A percentile compares a stretch with the other conserved stretches of the same genome.
Conservation (phyloP, 2,888 invertebrate genomes). For the Globia sparganii region DNA sequence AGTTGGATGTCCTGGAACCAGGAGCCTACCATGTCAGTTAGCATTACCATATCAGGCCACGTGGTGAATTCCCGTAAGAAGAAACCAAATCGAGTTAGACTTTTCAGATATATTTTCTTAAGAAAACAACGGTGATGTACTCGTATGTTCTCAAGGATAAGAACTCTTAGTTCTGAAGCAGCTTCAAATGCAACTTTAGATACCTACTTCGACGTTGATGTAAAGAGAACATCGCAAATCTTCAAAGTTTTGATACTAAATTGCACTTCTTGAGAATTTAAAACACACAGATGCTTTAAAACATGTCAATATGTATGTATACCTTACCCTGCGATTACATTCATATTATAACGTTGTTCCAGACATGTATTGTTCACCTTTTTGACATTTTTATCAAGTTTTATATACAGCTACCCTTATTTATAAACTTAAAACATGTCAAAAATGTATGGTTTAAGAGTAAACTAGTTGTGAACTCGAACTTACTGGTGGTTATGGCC, state of each 20-base stretch:
- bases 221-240: background rate
- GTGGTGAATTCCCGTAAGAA: background rate
- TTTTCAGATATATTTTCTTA: background rate
- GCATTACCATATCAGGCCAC: background rate
- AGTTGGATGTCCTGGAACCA: too few species aligned
- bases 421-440: too few species aligned
- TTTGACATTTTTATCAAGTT: background rate
- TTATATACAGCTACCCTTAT: background rate
- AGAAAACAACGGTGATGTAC: background rate
- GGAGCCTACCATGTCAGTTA: too few species aligned
- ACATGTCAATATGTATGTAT: background rate
- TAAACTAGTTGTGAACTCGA: too few species aligned
- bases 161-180: background rate
- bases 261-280: background rate
- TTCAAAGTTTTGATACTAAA: background rate
- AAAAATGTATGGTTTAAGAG: background rate
- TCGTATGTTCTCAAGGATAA: background rate
- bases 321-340: background rate
- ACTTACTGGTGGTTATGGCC: too few species aligned
- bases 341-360: background rate
- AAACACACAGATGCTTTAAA: background rate
- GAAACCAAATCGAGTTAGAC: background rate
- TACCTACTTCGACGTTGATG: slow-evolving; percentile 14
- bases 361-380: background rate
- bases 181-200: slow-evolving; percentile 6